These are phyloP conservation scores for Heliconius sara DNA, from an alignment of 2,888 invertebrate genomes.

Conservation along the genomic window DNA sequence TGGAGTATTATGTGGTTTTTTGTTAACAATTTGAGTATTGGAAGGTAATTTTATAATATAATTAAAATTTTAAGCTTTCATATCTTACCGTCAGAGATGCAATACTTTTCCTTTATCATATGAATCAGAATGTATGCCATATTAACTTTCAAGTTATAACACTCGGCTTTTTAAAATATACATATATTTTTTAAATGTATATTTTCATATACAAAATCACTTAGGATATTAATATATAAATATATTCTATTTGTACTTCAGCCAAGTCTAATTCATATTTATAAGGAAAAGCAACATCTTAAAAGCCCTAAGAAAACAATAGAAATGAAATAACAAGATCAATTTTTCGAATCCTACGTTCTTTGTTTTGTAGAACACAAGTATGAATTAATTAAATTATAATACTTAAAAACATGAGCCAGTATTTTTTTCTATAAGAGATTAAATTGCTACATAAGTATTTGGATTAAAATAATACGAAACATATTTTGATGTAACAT, in stretches of 20 bases:
- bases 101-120: too few relatives aligned
- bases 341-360: conserved; percentile 1
- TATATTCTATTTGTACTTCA: conserved; percentile 1
- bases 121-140: too few relatives aligned
- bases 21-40: too few relatives aligned
- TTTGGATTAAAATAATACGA: neutral
- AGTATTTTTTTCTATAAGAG: neutral
- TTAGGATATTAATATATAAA: neutral
- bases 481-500: neutral
- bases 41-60: too few relatives aligned
- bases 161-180: neutral
- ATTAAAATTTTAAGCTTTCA: too few relatives aligned
- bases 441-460: neutral
- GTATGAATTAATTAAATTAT: neutral
- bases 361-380: neutral
- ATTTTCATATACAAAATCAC: neutral
- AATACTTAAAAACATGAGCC: neutral
- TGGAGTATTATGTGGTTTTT: neutral
- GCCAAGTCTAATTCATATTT: conserved; percentile 10
- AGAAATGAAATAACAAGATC: conserved; percentile 2
- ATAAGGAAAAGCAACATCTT: conserved; percentile 16
- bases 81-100: too few relatives aligned
- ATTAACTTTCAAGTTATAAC: too few relatives aligned
- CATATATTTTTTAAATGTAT: too few relatives aligned
- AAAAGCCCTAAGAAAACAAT: conserved; percentile 10